Percentiles rank a stretch among this genome's conserved stretches.
Conservation (phyloP, 2,797 vertebrate genomes). For the Hippopotamyrus pictus region DNA sequence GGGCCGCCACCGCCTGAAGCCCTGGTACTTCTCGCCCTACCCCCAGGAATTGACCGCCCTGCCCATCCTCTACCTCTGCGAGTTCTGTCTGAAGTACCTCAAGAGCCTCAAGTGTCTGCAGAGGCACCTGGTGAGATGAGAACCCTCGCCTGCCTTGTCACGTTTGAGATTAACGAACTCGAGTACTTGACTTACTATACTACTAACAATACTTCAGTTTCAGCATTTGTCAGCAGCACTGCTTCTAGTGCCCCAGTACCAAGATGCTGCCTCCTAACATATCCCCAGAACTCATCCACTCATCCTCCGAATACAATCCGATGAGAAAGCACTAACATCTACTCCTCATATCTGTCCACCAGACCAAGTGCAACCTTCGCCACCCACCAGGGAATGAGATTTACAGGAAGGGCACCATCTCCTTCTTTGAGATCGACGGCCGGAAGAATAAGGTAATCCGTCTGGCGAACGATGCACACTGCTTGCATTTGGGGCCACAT, state of each 20-base stretch:
- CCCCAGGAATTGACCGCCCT: slow-evolving; percentile 86
- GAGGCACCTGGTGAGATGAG: slow-evolving; percentile 78
- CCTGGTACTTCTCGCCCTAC: slow-evolving; percentile 96
- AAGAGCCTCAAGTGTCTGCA: slow-evolving; percentile 96
- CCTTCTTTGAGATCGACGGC: slow-evolving; percentile 91
- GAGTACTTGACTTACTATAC: too few relatives aligned
- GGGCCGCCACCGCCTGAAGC: slow-evolving; percentile 87
- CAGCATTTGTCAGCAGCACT: not conserved
- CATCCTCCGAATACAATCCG: not conserved
- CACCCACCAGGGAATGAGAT: slow-evolving; percentile 92
- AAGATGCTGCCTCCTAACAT: not conserved
- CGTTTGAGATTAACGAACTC: not conserved
- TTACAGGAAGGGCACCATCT: slow-evolving; percentile 91
- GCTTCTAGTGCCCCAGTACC: not conserved
- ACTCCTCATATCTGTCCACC: slow-evolving; percentile 24
- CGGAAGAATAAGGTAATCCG: slow-evolving; percentile 84
- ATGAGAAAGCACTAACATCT: not conserved
- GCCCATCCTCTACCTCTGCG: slow-evolving; percentile 93
- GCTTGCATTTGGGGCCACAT: not conserved
- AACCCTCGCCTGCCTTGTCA: not conserved
- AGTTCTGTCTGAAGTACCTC: slow-evolving; percentile 96
- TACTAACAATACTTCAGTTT: not conserved
- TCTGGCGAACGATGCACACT: not conserved
- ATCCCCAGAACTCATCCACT: not conserved
- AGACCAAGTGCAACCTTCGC: slow-evolving; percentile 89